A percentile compares a stretch with the other conserved stretches of the same genome.
Conservation (phyloP, 1,140 invertebrate genomes). For the Aphis craccivora region DNA sequence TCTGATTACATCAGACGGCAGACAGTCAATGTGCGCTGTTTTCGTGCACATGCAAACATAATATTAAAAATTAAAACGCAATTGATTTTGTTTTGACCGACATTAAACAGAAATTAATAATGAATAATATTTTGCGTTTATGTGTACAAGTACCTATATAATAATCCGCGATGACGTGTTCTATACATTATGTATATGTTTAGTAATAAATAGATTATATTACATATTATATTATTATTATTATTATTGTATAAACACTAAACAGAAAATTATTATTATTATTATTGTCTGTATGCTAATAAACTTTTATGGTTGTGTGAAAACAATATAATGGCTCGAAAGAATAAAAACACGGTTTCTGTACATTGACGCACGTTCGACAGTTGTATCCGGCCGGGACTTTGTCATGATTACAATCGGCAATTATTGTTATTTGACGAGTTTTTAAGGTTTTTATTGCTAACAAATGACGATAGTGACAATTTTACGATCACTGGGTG, state of each 20-base stretch:
- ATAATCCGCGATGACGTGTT: not conserved
- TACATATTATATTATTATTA: not conserved
- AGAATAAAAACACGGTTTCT: not conserved
- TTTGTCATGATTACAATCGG: not conserved
- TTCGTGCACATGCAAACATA: not conserved
- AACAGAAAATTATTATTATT: not conserved
- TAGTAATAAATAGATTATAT: not conserved
- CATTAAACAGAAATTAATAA: not conserved
- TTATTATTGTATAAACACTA: not conserved
- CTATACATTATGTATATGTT: not conserved
- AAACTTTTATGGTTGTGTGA: not conserved
- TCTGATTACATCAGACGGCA: not conserved
- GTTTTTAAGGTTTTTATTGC: constrained; percentile 16
- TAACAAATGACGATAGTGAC: not conserved
- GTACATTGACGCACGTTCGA: constrained; percentile 1
- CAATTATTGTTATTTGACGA: not conserved
- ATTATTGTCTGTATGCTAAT: not conserved
- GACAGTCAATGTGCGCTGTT: not conserved
- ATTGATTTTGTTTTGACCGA: constrained; percentile 2
- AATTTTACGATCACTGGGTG: not conserved
- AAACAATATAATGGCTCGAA: not conserved
- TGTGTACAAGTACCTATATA: not conserved
- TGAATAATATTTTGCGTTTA: not conserved
- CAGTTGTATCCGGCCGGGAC: not conserved
- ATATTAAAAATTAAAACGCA: constrained; percentile 18